A percentile compares a stretch with the other conserved stretches of the same genome.
These are phyloP conservation scores for Pelochelys cantorii DNA, from an alignment of 2,797 vertebrate species.

Conservation along the genomic window DNA sequence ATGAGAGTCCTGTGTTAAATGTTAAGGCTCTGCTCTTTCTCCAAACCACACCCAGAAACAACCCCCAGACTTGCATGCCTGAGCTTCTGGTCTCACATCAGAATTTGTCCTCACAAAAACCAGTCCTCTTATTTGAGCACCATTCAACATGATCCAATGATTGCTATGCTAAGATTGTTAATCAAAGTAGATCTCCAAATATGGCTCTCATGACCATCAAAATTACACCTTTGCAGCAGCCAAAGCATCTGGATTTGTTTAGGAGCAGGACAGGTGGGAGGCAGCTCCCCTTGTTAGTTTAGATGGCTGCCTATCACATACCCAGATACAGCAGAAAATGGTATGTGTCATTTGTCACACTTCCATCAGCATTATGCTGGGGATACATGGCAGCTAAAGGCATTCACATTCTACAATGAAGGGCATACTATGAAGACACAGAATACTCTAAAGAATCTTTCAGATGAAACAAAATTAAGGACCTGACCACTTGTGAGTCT, in stretches of 20 bases:
- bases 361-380: not conserved
- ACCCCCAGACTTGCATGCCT: not conserved
- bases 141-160: not conserved
- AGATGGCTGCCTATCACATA: rapidly evolving
- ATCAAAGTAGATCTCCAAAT: not conserved
- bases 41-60: not conserved
- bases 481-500: not conserved
- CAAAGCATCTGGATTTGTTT: not conserved
- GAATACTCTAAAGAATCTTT: not conserved
- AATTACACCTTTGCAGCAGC: not conserved
- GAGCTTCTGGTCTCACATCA: not conserved
- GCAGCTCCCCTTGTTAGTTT: not conserved
- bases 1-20: not conserved
- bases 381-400: not conserved
- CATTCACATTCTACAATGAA: rapidly evolving
- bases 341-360: not conserved
- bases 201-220: not conserved
- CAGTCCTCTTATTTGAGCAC: not conserved
- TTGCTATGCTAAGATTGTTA: not conserved
- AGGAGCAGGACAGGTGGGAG: not conserved
- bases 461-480: not conserved
- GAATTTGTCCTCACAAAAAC: not conserved
- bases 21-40: no score
- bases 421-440: rapidly evolving
- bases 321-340: not conserved